Conservation (phyloP, 35 echinoderm and acorn worm species). For the Antedon bifida region DNA sequence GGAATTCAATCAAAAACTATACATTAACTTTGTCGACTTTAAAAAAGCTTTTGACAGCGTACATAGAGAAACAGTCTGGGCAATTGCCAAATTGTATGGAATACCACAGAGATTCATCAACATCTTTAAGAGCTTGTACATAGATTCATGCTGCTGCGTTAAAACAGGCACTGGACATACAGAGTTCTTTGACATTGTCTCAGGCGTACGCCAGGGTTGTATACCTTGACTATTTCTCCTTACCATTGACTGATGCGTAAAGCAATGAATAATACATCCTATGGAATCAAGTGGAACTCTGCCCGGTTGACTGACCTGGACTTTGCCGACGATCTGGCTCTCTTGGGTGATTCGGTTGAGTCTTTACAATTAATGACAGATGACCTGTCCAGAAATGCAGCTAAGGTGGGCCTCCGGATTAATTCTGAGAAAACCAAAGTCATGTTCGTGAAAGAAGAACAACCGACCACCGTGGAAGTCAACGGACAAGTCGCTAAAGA, state of each 20-base stretch:
- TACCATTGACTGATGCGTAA: background rate
- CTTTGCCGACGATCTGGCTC: conserved; percentile 8
- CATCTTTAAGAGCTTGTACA: background rate
- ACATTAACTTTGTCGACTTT: conserved; percentile 33
- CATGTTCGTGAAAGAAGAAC: too few relatives aligned
- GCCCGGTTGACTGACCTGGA: background rate
- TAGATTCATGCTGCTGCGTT: background rate
- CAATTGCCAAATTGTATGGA: conserved; percentile 13
- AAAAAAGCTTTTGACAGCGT: conserved; percentile 34
- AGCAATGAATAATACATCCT: background rate
- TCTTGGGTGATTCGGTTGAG: too few relatives aligned
- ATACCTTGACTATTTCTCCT: background rate
- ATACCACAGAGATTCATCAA: conserved; percentile 13
- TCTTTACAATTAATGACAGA: too few relatives aligned
- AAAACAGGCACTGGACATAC: background rate
- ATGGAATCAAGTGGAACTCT: conserved; percentile 1
- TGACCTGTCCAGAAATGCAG: too few relatives aligned
- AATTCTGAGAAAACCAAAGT: too few relatives aligned
- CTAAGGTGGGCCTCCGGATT: too few relatives aligned
- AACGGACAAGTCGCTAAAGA: too few relatives aligned
- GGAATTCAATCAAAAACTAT: conserved; percentile 4
- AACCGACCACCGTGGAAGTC: too few relatives aligned
- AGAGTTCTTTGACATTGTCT: background rate
- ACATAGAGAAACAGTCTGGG: conserved; percentile 16
- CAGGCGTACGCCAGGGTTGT: background rate